Evolutionary conservation across 1,140 invertebrate genomes (phyloP).

Genomic region (Rhagoletis zephyria): DNA sequence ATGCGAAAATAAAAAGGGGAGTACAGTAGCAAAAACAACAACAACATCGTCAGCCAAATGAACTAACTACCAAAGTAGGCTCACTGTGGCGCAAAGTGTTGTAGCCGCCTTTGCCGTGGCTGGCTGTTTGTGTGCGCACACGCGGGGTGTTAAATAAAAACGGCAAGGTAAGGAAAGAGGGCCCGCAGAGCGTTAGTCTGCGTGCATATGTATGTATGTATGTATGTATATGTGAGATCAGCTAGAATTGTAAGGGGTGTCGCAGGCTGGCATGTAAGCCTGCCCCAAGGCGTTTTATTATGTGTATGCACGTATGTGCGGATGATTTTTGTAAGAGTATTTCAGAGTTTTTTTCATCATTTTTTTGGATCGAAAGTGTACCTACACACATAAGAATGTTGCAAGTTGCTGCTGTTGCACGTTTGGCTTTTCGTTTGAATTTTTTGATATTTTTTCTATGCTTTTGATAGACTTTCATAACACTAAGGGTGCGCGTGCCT

Average conservation of each 20-base stretch:
- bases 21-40: constrained; percentile 25
- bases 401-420: constrained; percentile 19
- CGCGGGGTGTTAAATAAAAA: constrained; percentile 45
- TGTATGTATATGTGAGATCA: neutral
- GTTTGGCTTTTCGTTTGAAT: neutral
- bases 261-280: constrained; percentile 1
- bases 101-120: neutral
- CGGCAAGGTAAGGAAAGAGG: neutral
- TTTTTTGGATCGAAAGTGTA: neutral
- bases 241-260: constrained; percentile 25
- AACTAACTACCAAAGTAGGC: neutral
- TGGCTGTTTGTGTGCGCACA: neutral
- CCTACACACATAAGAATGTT: neutral
- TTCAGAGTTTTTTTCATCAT: neutral
- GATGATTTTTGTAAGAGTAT: neutral
- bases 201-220: neutral
- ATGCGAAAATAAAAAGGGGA: constrained; percentile 40
- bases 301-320: neutral
- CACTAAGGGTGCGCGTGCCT: neutral
- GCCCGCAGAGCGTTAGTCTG: neutral
- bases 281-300: constrained; percentile 32
- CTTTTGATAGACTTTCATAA: neutral
- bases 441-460: neutral
- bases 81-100: constrained; percentile 3
- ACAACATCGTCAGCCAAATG: neutral